Evolutionary conservation across 2,797 vertebrate species (phyloP).

Genomic region (Acanthurus lineatus): DNA sequence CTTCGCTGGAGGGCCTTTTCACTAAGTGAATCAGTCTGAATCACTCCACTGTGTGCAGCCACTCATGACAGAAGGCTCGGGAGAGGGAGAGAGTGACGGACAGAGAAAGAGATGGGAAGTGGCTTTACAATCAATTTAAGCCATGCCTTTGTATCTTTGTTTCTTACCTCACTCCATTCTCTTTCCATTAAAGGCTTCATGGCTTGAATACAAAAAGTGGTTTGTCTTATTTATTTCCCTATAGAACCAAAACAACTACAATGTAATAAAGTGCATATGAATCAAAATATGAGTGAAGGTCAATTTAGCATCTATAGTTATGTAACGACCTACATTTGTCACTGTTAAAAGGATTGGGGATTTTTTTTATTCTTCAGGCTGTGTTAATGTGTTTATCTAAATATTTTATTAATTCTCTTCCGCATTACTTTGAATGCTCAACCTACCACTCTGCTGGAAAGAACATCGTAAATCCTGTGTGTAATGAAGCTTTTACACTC

Average conservation of each 20-base stretch:
- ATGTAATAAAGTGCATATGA: constrained; percentile 9
- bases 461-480: constrained; percentile 42
- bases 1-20: constrained; percentile 73
- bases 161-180: constrained; percentile 37
- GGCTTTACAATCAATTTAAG: constrained; percentile 68
- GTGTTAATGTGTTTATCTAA: constrained; percentile 36
- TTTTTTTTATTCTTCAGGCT: constrained; percentile 2
- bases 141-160: constrained; percentile 58
- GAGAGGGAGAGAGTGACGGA: constrained; percentile 61
- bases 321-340: constrained; percentile 32
- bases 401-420: constrained; percentile 40
- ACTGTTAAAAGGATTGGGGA: constrained; percentile 25
- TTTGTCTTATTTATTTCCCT: constrained; percentile 7
- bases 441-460: constrained; percentile 58
- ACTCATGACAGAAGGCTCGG: constrained; percentile 70
- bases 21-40: constrained; percentile 80
- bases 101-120: constrained; percentile 62
- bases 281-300: constrained; percentile 9
- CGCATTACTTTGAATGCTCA: constrained; percentile 51
- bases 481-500: constrained; percentile 51
- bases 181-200: constrained; percentile 5
- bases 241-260: constrained; percentile 8
- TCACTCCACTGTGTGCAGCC: constrained; percentile 77
- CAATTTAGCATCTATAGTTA: constrained; percentile 42
- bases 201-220: constrained; percentile 14